These are phyloP conservation scores for Lamellibrachia luymesi DNA, from an alignment of 1,140 invertebrate genomes.

Conservation along the genomic window DNA sequence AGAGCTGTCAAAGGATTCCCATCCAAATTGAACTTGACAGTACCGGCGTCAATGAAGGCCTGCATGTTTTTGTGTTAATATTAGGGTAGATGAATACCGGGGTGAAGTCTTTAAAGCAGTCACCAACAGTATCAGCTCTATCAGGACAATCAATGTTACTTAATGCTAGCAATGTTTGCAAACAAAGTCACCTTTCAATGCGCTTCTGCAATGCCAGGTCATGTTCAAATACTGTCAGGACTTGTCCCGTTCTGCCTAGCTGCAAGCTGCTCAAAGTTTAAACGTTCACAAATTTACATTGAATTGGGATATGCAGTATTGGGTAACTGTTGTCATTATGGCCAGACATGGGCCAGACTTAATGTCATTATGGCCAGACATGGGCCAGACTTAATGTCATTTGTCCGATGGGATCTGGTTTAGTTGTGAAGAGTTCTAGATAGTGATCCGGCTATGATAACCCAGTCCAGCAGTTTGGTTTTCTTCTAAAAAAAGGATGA, in stretches of 20 bases:
- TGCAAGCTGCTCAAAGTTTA: neutral
- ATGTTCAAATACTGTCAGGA: neutral
- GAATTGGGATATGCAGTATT: neutral
- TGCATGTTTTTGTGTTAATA: neutral
- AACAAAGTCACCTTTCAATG: neutral
- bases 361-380: neutral
- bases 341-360: neutral
- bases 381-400: neutral
- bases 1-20: neutral
- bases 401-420: neutral
- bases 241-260: neutral
- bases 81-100: neutral
- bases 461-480: neutral
- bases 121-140: neutral
- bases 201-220: neutral
- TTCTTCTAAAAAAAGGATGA: neutral
- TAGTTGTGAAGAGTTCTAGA: neutral
- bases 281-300: neutral
- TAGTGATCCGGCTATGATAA: neutral
- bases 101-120: neutral
- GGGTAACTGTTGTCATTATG: neutral
- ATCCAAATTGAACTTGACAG: neutral
- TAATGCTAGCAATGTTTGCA: neutral
- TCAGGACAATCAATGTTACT: neutral
- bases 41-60: neutral